These are phyloP conservation scores for Harpagifer antarcticus DNA, from an alignment of 2,797 vertebrate genomes.

Conservation along the genomic window DNA sequence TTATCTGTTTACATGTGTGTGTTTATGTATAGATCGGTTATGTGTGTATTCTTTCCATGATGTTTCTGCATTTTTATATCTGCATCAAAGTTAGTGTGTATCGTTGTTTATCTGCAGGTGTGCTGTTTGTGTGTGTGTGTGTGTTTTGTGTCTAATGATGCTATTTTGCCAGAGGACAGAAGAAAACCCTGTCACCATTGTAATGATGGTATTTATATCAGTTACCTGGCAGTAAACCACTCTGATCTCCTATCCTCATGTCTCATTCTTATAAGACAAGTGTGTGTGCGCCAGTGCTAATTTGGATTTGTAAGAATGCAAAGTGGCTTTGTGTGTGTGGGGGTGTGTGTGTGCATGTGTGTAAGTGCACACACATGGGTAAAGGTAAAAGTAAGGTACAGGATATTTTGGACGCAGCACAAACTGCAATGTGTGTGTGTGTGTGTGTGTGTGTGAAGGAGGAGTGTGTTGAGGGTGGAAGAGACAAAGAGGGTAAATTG, in stretches of 20 bases:
- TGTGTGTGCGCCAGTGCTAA: slow-evolving; percentile 16
- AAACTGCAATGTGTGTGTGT: slow-evolving; percentile 9
- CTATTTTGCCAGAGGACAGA: slow-evolving; percentile 76
- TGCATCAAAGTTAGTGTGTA: slow-evolving; percentile 19
- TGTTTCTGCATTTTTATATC: slow-evolving; percentile 17
- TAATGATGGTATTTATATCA: slow-evolving; percentile 85
- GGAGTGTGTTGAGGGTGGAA: slow-evolving; percentile 62
- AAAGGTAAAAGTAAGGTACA: slow-evolving; percentile 27
- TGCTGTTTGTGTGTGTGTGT: slow-evolving; percentile 6
- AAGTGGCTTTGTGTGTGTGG: background rate
- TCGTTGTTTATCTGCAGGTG: slow-evolving; percentile 28
- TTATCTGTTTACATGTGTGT: slow-evolving; percentile 31
- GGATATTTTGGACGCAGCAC: slow-evolving; percentile 11
- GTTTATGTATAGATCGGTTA: slow-evolving; percentile 19
- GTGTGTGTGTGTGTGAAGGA: background rate
- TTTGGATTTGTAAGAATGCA: slow-evolving; percentile 47
- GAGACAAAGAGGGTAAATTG: slow-evolving; percentile 79
- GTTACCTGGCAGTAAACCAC: slow-evolving; percentile 79
- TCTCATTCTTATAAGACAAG: slow-evolving; percentile 70
- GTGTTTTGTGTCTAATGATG: slow-evolving; percentile 76
- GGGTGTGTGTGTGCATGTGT: background rate
- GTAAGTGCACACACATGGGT: slow-evolving; percentile 10
- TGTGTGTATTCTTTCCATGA: slow-evolving; percentile 5
- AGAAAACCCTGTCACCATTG: slow-evolving; percentile 79
- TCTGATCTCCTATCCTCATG: slow-evolving; percentile 67